These are phyloP conservation scores for Axinella damicornis DNA, from an alignment of 37 sponge, comb jelly and placozoan species.

Conservation along the genomic window DNA sequence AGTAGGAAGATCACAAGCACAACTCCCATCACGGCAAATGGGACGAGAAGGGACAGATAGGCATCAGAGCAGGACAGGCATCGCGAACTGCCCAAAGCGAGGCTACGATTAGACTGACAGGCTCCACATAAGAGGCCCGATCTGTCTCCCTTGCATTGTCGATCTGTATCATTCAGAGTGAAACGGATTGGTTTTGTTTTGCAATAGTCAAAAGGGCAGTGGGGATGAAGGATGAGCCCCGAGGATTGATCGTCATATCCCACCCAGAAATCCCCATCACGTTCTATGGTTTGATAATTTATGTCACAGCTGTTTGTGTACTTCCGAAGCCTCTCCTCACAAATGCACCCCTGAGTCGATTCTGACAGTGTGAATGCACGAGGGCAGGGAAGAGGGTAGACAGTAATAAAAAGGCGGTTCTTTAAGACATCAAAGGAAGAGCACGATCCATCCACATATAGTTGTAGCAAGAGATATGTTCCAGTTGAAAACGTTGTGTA, in stretches of 20 bases:
- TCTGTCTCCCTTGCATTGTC: neutral
- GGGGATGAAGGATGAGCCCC: neutral
- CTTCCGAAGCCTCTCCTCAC: neutral
- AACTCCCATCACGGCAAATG: neutral
- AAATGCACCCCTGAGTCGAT: neutral
- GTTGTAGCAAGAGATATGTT: too few species aligned
- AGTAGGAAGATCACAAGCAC: neutral
- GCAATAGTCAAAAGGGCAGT: too few species aligned
- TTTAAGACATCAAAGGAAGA: too few species aligned
- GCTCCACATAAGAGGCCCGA: neutral
- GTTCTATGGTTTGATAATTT: neutral
- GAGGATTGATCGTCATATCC: neutral
- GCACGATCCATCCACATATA: too few species aligned
- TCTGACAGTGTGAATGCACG: neutral
- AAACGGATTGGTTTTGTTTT: too few species aligned
- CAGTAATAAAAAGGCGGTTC: too few species aligned
- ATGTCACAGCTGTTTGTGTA: constrained; percentile 4
- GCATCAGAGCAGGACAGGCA: neutral
- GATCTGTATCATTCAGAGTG: neutral
- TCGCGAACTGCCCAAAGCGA: neutral
- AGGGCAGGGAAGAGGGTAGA: neutral
- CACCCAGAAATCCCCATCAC: neutral
- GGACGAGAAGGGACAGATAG: neutral
- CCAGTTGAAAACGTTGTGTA: too few species aligned
- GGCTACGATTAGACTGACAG: neutral